These are phyloP conservation scores for Mactromeris polynyma DNA, from an alignment of 2,888 invertebrate species.

Conservation along the genomic window DNA sequence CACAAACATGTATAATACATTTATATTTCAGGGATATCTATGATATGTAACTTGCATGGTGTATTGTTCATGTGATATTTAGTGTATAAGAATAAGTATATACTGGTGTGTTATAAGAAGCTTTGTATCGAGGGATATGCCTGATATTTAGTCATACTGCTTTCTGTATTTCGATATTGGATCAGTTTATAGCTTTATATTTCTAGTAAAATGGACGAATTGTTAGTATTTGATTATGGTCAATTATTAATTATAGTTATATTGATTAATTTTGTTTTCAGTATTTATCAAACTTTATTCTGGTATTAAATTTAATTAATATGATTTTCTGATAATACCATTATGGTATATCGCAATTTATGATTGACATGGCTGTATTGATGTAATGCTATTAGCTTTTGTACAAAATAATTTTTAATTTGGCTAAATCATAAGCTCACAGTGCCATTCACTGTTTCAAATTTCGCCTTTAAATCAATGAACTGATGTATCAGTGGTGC, in stretches of 20 bases:
- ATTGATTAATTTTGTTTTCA: neutral
- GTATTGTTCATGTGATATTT: neutral
- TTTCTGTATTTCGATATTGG: neutral
- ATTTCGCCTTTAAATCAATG: neutral
- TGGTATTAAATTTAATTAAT: no score
- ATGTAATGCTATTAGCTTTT: neutral
- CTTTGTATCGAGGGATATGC: neutral
- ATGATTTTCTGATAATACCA: no score
- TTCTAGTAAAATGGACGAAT: neutral
- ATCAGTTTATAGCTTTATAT: neutral
- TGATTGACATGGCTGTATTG: no score
- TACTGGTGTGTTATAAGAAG: neutral
- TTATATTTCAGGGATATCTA: neutral
- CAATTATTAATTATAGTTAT: neutral
- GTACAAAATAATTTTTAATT: neutral
- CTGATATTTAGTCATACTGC: neutral
- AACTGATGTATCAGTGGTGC: neutral
- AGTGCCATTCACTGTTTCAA: neutral
- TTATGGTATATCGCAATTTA: no score
- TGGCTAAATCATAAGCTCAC: neutral
- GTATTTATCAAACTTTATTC: neutral
- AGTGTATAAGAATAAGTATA: neutral
- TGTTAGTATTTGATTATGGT: neutral
- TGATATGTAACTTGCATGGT: neutral
- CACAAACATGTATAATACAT: neutral